Evolutionary conservation across 2,113 vertebrate species (phyloP).

Genomic region (Ceratotherium simum): DNA sequence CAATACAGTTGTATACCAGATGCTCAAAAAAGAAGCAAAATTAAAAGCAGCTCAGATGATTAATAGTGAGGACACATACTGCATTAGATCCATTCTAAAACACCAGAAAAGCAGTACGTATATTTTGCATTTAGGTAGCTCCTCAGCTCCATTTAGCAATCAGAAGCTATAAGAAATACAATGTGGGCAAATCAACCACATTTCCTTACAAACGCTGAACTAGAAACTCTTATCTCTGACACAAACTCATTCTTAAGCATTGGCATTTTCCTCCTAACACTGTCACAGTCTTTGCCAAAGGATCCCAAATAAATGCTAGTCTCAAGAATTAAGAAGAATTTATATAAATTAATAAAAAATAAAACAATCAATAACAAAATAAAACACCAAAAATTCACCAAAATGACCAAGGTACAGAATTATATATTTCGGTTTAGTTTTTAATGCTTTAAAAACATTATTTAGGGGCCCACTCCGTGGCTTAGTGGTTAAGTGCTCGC

Average conservation of each 20-base stretch:
- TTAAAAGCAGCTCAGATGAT: slow-evolving; percentile 43
- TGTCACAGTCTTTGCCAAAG: not conserved
- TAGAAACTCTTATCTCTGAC: not conserved
- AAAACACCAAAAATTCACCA: slow-evolving; percentile 36
- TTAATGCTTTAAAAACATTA: slow-evolving; percentile 46
- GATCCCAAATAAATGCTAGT: slow-evolving; percentile 2
- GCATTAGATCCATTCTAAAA: slow-evolving; percentile 46
- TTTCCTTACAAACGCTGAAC: not conserved
- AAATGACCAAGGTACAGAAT: slow-evolving; percentile 19
- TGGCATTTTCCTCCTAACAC: slow-evolving; percentile 18
- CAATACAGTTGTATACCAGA: not conserved
- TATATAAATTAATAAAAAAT: slow-evolving; percentile 42
- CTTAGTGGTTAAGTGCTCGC: too few relatives aligned
- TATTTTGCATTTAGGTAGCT: not conserved
- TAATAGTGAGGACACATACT: not conserved
- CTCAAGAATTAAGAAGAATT: slow-evolving; percentile 46
- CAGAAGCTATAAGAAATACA: not conserved
- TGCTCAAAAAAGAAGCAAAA: slow-evolving; percentile 50
- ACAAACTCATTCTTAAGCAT: slow-evolving; percentile 31
- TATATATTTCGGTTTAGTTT: slow-evolving; percentile 24
- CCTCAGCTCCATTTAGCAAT: not conserved
- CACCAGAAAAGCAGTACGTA: not conserved
- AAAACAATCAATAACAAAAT: not conserved
- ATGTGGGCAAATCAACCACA: not conserved
- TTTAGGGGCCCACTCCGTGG: not conserved